Evolutionary conservation across 2,797 vertebrate genomes (phyloP), one percentile per base, ranked within the genome.

Genomic region (Lacerta agilis): DNA sequence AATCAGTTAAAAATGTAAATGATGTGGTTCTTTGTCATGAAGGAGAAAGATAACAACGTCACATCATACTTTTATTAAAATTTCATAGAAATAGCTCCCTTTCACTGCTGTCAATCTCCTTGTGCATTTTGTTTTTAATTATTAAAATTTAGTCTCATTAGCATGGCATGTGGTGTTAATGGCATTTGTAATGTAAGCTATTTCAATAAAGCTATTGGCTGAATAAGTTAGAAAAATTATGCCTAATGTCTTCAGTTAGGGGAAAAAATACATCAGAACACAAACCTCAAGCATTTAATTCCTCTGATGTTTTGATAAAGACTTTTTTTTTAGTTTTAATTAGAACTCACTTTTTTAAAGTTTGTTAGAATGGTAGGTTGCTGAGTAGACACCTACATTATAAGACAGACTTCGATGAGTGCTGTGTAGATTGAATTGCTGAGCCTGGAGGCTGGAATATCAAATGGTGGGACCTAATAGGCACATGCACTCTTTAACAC

Each of bases 1-100:
- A 89, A 89, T 89, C 83, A 82, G 88, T 89, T 89, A 86, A 86
- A 89, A 89, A 89, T 89, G 88, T 82, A 89, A 86, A 89, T 89
- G 71, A 82, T 89, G 88, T 75, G 72, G 76, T 67, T 86, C 83
- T 89, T 89, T 86, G 83, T 89, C 83, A 82, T 81, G 61, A 67
- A 86, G 38, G 66, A 86, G 61, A 69, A 76, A 76, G 71, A 82
- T 86, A 77, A 83, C 43, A 86, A 69, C 27, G 1, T 80, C 71
- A 41, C 33, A 86, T 82, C 27, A 67, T 73, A 82, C 72, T 89
- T 89, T 86, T 86, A 86, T 89, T 89, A 86, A 89, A 85, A 86
- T 69, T 86, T 82, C 84, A 89, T 77, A 76, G 58, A 89, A 89
- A 86, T 69, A 17, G 43, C 83, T 86, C 83, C 79, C 71, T 83